Evolutionary conservation across 2,888 invertebrate genomes (phyloP).

Genomic region (Mesorhabditis sp.): DNA sequence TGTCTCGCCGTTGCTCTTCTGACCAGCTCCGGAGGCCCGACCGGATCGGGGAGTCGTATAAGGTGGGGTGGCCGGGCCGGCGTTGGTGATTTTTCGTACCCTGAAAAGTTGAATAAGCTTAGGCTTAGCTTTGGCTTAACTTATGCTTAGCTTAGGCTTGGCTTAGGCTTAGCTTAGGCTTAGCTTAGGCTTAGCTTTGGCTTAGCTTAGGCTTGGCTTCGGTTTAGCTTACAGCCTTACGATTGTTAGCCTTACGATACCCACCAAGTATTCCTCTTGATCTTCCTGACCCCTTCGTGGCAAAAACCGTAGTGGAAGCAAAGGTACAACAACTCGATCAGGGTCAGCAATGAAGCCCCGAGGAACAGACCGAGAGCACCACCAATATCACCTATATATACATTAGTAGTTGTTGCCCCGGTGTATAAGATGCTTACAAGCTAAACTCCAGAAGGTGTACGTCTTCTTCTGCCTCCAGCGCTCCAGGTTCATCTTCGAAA

Average conservation of each 20-base stretch:
- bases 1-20: neutral
- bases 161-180: no score
- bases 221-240: no score
- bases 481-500: conserved; percentile 56
- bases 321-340: conserved; percentile 53
- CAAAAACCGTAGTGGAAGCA: conserved; percentile 35
- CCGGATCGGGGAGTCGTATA: neutral
- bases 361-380: conserved; percentile 55
- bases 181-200: no score
- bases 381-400: conserved; percentile 49
- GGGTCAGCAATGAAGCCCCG: conserved; percentile 50
- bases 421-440: conserved; percentile 26
- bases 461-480: conserved; percentile 52
- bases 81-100: neutral
- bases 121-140: no score
- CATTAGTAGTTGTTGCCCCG: neutral
- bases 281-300: conserved; percentile 20
- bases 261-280: conserved; percentile 13
- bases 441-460: conserved; percentile 54
- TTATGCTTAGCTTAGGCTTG: no score
- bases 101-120: neutral
- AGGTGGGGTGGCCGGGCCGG: neutral
- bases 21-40: neutral
- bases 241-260: neutral
- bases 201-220: no score